Conservation (phyloP, 2,888 invertebrate genomes). For the Drosophila conformis region DNA sequence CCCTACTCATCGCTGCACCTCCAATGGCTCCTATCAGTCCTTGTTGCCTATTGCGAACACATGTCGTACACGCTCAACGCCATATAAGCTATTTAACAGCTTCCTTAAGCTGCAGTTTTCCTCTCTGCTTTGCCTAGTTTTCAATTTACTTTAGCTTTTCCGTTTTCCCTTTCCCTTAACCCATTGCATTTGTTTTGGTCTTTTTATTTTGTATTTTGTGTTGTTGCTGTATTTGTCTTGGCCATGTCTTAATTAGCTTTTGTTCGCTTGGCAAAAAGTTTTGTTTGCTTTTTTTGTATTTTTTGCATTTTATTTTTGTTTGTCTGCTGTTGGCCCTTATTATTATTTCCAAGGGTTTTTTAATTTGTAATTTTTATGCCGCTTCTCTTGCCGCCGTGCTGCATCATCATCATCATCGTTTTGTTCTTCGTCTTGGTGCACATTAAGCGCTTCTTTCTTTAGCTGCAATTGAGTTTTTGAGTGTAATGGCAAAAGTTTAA, state of each 20-base stretch:
- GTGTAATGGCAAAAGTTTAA: constrained; percentile 71
- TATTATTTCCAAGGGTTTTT: constrained; percentile 73
- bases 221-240: constrained; percentile 33
- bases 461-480: constrained; percentile 66
- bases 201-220: constrained; percentile 1
- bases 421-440: constrained; percentile 24
- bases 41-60: constrained; percentile 54
- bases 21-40: not conserved
- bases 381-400: constrained; percentile 26
- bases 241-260: constrained; percentile 75
- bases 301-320: constrained; percentile 16
- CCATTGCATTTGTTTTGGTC: constrained; percentile 46
- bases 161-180: not conserved
- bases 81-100: constrained; percentile 68
- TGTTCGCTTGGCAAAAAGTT: constrained; percentile 60
- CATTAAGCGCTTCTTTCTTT: constrained; percentile 54
- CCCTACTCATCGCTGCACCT: not conserved
- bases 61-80: constrained; percentile 75
- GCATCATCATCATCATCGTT: constrained; percentile 8
- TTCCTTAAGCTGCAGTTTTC: constrained; percentile 65
- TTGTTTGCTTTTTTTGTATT: constrained; percentile 3
- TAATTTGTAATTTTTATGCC: constrained; percentile 74
- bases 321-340: constrained; percentile 56
- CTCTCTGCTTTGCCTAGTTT: constrained; percentile 58
- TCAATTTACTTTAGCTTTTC: constrained; percentile 63